Evolutionary conservation across 1,140 invertebrate genomes (phyloP), one percentile per base, ranked within the genome.

Genomic region (Eulimnadia texana): DNA sequence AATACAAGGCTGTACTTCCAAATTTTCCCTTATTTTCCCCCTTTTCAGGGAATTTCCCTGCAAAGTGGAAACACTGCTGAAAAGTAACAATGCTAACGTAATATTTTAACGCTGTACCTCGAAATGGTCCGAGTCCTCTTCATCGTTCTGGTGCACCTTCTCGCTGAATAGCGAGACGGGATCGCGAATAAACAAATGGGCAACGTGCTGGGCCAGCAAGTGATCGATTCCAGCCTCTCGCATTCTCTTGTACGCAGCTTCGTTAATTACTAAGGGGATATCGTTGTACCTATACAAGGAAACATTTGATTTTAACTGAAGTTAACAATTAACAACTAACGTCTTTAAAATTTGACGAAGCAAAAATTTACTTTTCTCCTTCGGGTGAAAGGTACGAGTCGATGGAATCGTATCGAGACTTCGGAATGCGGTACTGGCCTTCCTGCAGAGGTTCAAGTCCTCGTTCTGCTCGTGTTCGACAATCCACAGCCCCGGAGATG

Each of bases 161-260:
- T 99, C 97, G 42, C 84, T 86, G 76, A 98, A 99, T 25, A 99
- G 76, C 19, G 91, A 92, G 0, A 99, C 86, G 0, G 95, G 89
- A 74, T 99, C 97, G 50, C 97, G 79, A 64, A 99, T 98, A 72
- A 99, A 99, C 53, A 99, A 79, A 78, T 99, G 97, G 47, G 96
- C 93, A 64, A 99, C 83, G 72, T 99, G 97, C 73, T 90, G 82
- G 10, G 95, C 90, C 62, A 99, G 74, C 50, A 90, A 76, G 69
- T 86, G 84, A 76, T 98, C 93, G 64, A 98, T 92, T 60, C 85
- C 91, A 69, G 85, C 88, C 55, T 88, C 83, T 22, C 84, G 71
- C 24, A 99, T 79, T 65, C 88, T 81, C 42, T 86, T 74, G 70
- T 88, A 93, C 61, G 95, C 82, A 2, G 82, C 78, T 67, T 86